Evolutionary conservation across 2,113 vertebrate genomes (phyloP), one percentile per base, ranked within the genome.

Genomic region (Desmodus rotundus): DNA sequence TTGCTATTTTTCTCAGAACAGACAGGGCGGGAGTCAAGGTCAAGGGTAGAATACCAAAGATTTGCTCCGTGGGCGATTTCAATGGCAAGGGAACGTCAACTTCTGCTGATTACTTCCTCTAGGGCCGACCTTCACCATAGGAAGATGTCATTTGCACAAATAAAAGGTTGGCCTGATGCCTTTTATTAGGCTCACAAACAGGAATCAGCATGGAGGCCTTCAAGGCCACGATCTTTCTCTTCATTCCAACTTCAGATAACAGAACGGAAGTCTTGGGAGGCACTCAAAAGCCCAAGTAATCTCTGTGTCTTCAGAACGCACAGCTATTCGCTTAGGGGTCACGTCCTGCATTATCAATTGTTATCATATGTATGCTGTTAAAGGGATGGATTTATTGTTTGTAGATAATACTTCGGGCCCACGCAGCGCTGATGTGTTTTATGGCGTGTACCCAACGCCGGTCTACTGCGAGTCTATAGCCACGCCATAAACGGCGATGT

Each of bases 311-410:
- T 93, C 81, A 67, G 95, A 96, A 97, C 85, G 77, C 31, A 41
- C 76, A 96, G 68, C 56, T 96, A 17, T 96, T 97, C 97, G 84
- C 96, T 89, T 76, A 77, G 54, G 96, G 65, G 81, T 72, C 86
- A 82, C 88, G 87, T 92, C 68, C 81, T 94, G 82, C 73, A 80
- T 96, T 96, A 97, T 97, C 97, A 95, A 97, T 96, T 93, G 97
- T 5, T 97, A 98, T 97, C 96, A 97, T 98, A 98, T 98, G 98
- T 98, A 98, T 98, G 93, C 91, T 97, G 97, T 97, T 98, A 98
- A 98, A 95, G 80, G 97, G 96, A 96, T 97, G 88, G 98, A 98
- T 98, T 98, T 98, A 98, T 98, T 98, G 98, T 97, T 96, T 97
- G 97, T 97, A 95, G 98, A 96, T 97, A 98, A 98, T 98, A 96